Evolutionary conservation across 2,888 invertebrate genomes (phyloP).

Genomic region (Drosophila niveifrons): DNA sequence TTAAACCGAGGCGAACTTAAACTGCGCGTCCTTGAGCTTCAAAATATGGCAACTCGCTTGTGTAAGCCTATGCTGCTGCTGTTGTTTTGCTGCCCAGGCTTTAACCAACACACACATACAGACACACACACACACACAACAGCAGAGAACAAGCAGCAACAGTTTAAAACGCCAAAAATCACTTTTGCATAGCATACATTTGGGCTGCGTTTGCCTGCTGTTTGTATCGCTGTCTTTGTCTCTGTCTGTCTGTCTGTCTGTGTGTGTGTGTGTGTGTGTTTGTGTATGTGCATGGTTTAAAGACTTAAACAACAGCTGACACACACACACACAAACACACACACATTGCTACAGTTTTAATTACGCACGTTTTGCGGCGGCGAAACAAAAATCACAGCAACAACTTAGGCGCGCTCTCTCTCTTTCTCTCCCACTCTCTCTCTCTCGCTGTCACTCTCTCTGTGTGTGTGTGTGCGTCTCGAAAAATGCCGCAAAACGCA

Average conservation of each 20-base stretch:
- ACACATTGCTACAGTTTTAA: conserved; percentile 64
- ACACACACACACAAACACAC: conserved; percentile 24
- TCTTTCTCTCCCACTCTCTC: not conserved
- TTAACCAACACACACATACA: conserved; percentile 19
- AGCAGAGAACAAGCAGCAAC: conserved; percentile 49
- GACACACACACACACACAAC: conserved; percentile 2
- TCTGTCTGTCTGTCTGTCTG: conserved; percentile 23
- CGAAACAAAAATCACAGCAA: conserved; percentile 68
- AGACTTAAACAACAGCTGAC: conserved; percentile 51
- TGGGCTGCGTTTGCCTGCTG: conserved; percentile 20
- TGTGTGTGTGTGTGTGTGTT: conserved; percentile 35
- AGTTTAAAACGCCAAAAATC: conserved; percentile 56
- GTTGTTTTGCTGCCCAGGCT: conserved; percentile 8
- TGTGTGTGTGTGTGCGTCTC: conserved; percentile 49
- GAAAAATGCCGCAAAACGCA: conserved; percentile 59
- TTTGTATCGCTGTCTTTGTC: conserved; percentile 2
- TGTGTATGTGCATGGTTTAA: conserved; percentile 47
- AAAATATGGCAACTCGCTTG: conserved; percentile 48
- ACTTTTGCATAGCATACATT: conserved; percentile 36
- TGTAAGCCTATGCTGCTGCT: conserved; percentile 18
- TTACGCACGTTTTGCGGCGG: conserved; percentile 79
- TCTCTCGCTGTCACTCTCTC: not conserved
- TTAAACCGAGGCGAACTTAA: conserved; percentile 68
- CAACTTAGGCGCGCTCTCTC: conserved; percentile 34
- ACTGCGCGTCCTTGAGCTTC: conserved; percentile 74